A percentile compares a stretch with the other conserved stretches of the same genome.
Evolutionary conservation across 2,113 vertebrate genomes (phyloP).

Genomic region (Diglossa brunneiventris): DNA sequence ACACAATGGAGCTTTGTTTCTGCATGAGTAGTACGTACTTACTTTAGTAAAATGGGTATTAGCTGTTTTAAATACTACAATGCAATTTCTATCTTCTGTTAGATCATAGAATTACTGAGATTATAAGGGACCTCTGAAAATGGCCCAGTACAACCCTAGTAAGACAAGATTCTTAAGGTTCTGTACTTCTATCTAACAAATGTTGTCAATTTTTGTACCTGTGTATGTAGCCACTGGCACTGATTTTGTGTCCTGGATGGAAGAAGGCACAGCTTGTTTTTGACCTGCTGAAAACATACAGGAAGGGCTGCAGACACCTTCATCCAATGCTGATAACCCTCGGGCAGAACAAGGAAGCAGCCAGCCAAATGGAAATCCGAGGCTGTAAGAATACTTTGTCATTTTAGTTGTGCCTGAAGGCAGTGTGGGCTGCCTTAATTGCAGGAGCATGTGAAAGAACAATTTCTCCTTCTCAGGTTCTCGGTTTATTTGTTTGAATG

Average conservation of each 20-base stretch:
- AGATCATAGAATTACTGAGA: neutral
- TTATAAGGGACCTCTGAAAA: neutral
- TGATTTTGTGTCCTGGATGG: constrained; percentile 88
- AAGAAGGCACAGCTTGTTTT: constrained; percentile 84
- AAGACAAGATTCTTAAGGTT: neutral
- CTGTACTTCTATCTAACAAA: neutral
- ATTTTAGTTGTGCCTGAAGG: neutral
- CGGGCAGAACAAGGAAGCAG: constrained; percentile 79
- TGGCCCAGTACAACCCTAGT: neutral
- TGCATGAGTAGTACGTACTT: neutral
- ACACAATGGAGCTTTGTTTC: neutral
- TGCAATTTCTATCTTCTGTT: neutral
- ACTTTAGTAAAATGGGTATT: neutral
- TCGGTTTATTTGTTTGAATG: neutral
- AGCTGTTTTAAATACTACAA: neutral
- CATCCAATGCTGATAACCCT: constrained; percentile 76
- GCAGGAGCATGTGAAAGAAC: neutral
- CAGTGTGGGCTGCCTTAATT: neutral
- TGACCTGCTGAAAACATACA: constrained; percentile 72
- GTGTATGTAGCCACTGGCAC: constrained; percentile 80
- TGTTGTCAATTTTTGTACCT: neutral
- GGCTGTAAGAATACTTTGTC: constrained; percentile 79
- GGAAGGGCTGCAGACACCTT: constrained; percentile 52
- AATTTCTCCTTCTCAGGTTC: neutral
- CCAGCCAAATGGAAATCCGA: constrained; percentile 73